Evolutionary conservation across 2,797 vertebrate genomes (phyloP), one percentile per base, ranked within the genome.

Genomic region (Neosalanx taihuensis): DNA sequence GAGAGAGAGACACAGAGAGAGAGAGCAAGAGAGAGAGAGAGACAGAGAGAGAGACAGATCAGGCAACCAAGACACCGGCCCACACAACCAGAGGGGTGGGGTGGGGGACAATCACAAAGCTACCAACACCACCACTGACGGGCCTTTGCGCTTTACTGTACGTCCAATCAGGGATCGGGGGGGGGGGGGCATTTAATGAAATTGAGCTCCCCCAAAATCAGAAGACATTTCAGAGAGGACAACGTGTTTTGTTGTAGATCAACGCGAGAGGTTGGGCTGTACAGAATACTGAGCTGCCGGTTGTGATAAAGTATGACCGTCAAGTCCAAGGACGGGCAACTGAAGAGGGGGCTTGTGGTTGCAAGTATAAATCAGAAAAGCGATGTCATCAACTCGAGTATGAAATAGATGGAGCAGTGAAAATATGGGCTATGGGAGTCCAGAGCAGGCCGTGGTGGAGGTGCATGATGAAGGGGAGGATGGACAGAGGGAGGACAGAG

Each of bases 211-310:
- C 81, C 84, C 87, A 86, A 86, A 89, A 12, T 81, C 74, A n/a
- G 61, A 82, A 87, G 89, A 91, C 0, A 77, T 85, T 88, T 77
- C 81, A 85, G 80, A 81, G 68, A 79, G 87, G 84, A 85, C 73
- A 79, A 26, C 20, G 29, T 13, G 9, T 12, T 30, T 60, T 12
- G 15, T 13, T 26, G 13, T 60, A 60, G 26, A 60, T 60, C 23
- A 60, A 60, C 1, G 26, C 5, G 58, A 60, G 1, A 46, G 41
- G 7, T 10, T 46, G 6, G 6, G 79, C 76, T 5, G 5, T 64
- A 31, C 18, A 2, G 41, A 46, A 46, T 46, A 12, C 41, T 7
- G 2, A 33, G 49, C 6, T 37, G 23, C 9, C 7, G n/a, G 51
- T n/a, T n/a, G 51, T n/a, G n/a, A 56, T 56, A n/a, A 56, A 56